Percentiles rank a stretch among this genome's conserved stretches.
Conservation (phyloP, 2,113 vertebrate genomes). For the Corvus cornix region DNA sequence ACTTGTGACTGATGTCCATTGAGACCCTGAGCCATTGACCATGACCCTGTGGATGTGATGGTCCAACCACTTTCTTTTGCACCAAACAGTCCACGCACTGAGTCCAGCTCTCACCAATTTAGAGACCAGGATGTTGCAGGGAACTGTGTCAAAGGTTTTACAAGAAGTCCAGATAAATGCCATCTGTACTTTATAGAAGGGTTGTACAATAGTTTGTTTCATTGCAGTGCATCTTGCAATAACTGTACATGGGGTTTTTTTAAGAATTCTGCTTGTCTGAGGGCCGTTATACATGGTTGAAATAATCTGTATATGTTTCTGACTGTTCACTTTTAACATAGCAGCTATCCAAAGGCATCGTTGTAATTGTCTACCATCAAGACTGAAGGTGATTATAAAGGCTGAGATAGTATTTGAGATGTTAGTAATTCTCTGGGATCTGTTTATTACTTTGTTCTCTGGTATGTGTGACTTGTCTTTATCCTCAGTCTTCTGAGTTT, state of each 20-base stretch:
- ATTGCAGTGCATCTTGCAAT: not conserved
- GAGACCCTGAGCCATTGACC: not conserved
- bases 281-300: not conserved
- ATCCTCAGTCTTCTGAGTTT: not conserved
- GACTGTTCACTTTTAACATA: not conserved
- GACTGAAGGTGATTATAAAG: not conserved
- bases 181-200: not conserved
- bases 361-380: not conserved
- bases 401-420: not conserved
- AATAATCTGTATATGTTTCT: not conserved
- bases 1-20: not conserved
- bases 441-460: not conserved
- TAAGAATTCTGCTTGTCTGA: not conserved
- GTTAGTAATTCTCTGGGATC: not conserved
- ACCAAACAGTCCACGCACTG: no score
- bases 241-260: rapidly evolving
- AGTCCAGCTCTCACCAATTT: not conserved
- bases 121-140: not conserved
- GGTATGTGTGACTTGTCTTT: not conserved
- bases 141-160: not conserved
- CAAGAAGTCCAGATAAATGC: not conserved
- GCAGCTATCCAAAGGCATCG: not conserved
- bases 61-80: not conserved
- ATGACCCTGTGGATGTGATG: rapidly evolving
- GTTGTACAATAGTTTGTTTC: not conserved